Base-by-base conservation (phyloP, 2,113 vertebrate species). In the Pogona vitticeps region DNA sequence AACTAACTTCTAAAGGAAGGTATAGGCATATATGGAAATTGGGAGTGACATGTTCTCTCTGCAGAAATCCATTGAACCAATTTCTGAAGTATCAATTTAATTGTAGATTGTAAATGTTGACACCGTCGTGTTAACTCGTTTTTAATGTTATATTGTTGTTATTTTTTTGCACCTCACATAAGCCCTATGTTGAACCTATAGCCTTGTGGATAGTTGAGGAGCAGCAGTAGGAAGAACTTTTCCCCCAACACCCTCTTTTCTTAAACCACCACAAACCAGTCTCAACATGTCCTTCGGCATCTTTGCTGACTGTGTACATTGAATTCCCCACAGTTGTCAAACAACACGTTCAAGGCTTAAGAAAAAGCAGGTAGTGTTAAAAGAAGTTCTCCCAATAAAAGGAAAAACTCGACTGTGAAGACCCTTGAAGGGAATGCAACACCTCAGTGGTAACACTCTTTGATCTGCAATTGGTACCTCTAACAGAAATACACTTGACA, bases 401-500 rank as follows among this genome's bases (percentile, higher is more conserved):
- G 76, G 26, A 52, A 92, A 91, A 91, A 42, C 86, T 90, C 88
- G 92, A 31, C 86, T 89, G 83, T 56, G 89, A 93, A 90, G 91
- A 93, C 88, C 88, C 93, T 92, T 93, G 90, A 93, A 94, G 88
- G 91, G 87, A 94, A 94, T 61, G 76, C 78, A 89, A 90, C 86
- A 93, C 89, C 93, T 90, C 76, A 76, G 89, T 90, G 88, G 65
- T 79, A 81, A 82, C 70, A 86, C 46, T 88, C 92, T 95, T 95
- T 95, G 94, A 95, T 94, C 92, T 92, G 78, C 67, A 0, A 94
- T 94, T 95, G 94, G 91, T 93, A 93, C 88, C 89, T 93, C 91
- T 95, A 92, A 94, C 86, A 90, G 94, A 94, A 87, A 93, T 93
- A 92, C 91, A 94, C 91, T 93, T 93, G 95, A 94, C 95, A 95